Conservation (phyloP, 2,113 vertebrate species). For the Rallus limicola region DNA sequence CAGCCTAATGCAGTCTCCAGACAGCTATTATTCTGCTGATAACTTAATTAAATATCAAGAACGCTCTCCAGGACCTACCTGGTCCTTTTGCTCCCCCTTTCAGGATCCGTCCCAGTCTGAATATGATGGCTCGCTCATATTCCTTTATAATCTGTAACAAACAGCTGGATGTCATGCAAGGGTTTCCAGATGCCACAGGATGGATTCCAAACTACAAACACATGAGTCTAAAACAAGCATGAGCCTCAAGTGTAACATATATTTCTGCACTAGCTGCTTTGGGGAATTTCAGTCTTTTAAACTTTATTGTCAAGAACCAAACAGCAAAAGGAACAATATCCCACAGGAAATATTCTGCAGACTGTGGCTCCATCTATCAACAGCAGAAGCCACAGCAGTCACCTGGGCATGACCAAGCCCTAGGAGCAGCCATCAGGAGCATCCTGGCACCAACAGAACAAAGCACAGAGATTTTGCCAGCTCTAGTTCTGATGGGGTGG, state of each 20-base stretch:
- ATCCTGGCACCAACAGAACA: not conserved
- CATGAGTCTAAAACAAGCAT: not conserved
- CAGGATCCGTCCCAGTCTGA: slow-evolving; percentile 90
- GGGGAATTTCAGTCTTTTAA: not conserved
- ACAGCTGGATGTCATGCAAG: not conserved
- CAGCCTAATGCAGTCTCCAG: not conserved
- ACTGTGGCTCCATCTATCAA: not conserved
- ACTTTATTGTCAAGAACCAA: not conserved
- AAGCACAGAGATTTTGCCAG: not conserved
- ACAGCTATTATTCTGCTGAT: not conserved
- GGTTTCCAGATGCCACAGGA: not conserved
- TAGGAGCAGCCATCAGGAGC: not conserved
- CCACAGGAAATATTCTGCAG: not conserved
- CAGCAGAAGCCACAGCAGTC: not conserved
- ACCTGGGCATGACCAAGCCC: not conserved
- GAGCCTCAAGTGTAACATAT: not conserved
- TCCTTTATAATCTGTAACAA: slow-evolving; percentile 90
- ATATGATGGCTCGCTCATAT: slow-evolving; percentile 94
- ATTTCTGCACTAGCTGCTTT: not conserved
- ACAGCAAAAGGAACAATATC: not conserved
- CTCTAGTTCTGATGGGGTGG: not conserved
- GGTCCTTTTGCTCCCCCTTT: slow-evolving; percentile 93
- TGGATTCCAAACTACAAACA: not conserved
- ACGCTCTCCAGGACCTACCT: slow-evolving; percentile 74
- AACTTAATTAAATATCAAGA: not conserved